Evolutionary conservation across 2,797 vertebrate species (phyloP).

Genomic region (Thamnophis elegans): DNA sequence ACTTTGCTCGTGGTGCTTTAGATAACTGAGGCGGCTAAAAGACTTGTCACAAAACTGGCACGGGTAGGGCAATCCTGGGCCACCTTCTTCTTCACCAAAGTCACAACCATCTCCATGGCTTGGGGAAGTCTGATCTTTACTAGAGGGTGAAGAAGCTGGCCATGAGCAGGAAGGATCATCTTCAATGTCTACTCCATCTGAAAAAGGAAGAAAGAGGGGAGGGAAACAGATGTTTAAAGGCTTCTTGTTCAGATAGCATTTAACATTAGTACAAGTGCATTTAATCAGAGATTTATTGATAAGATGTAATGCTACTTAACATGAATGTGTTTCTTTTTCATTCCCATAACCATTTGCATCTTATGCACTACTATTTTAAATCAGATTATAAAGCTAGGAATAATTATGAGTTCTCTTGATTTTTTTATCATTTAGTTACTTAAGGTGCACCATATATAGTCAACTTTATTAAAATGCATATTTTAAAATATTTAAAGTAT

Average conservation of each 20-base stretch:
- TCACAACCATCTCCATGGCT: constrained; percentile 95
- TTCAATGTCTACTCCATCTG: constrained; percentile 93
- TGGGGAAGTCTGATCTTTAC: constrained; percentile 98
- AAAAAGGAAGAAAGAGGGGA: constrained; percentile 58
- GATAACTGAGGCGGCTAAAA: constrained; percentile 97
- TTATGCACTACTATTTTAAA: constrained; percentile 61
- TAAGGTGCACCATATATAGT: constrained; percentile 69
- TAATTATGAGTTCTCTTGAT: constrained; percentile 70
- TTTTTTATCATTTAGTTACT: constrained; percentile 62
- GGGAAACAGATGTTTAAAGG: constrained; percentile 34
- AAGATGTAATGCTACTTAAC: neutral
- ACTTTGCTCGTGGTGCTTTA: constrained; percentile 98
- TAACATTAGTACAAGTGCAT: neutral
- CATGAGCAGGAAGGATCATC: constrained; percentile 97
- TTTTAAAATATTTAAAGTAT: constrained; percentile 78
- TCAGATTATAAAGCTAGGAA: constrained; percentile 62
- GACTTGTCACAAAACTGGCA: constrained; percentile 99
- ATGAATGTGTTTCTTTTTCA: constrained; percentile 26
- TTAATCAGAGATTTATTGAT: constrained; percentile 8
- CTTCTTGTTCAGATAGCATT: neutral
- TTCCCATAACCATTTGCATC: constrained; percentile 43
- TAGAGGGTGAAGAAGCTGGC: constrained; percentile 97
- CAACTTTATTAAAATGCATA: constrained; percentile 77
- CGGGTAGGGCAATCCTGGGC: constrained; percentile 91
- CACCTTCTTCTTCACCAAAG: constrained; percentile 96